A percentile compares a stretch with the other conserved stretches of the same genome.
Conservation (phyloP, 2,797 vertebrate genomes). For the Apodemus agrarius region DNA sequence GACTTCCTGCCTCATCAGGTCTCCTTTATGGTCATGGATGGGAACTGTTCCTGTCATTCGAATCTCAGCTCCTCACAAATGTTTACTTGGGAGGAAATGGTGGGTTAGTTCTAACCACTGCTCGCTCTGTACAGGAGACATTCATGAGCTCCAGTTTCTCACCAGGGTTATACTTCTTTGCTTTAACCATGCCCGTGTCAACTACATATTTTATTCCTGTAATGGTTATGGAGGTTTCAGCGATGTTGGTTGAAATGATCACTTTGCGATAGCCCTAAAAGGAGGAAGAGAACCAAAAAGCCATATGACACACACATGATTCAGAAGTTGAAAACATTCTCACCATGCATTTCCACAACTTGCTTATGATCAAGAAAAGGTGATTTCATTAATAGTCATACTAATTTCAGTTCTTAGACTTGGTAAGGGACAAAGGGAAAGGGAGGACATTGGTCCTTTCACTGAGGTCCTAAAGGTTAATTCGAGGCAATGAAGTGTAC, state of each 20-base stretch:
- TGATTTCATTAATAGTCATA: neutral
- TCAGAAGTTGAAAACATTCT: slow-evolving; percentile 20
- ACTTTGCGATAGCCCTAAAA: slow-evolving; percentile 96
- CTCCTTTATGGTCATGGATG: neutral
- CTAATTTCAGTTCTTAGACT: neutral
- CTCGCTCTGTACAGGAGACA: slow-evolving; percentile 28
- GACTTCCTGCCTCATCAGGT: neutral
- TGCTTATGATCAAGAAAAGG: neutral
- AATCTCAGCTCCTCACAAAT: neutral
- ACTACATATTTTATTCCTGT: slow-evolving; percentile 96
- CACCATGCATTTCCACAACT: slow-evolving; percentile 43
- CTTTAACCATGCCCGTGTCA: slow-evolving; percentile 99
- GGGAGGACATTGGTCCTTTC: neutral
- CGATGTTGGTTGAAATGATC: slow-evolving; percentile 98
- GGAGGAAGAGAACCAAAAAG: slow-evolving; percentile 66
- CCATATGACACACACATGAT: slow-evolving; percentile 49
- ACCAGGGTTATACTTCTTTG: slow-evolving; percentile 98
- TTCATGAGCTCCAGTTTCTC: slow-evolving; percentile 78
- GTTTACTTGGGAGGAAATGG: neutral
- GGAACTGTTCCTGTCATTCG: neutral
- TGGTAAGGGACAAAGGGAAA: neutral
- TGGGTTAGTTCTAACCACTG: neutral
- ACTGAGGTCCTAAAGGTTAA: neutral
- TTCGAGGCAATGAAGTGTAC: neutral
- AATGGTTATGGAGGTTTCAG: slow-evolving; percentile 98